These are phyloP conservation scores for Takifugu rubripes DNA, from an alignment of 2,797 vertebrate species.

Conservation along the genomic window DNA sequence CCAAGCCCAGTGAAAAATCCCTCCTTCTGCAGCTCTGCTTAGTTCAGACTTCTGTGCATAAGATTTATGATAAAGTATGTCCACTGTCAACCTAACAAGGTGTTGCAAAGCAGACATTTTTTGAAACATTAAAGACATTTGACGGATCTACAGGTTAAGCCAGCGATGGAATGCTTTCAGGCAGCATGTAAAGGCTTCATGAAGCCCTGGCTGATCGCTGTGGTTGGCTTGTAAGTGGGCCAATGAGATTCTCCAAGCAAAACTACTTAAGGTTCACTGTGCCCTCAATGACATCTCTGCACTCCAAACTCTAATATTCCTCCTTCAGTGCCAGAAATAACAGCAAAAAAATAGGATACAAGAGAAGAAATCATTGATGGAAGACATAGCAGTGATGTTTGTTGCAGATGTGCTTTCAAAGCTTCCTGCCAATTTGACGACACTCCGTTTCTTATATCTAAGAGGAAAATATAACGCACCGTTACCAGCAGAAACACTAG, in stretches of 20 bases:
- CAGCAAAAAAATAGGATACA: slow-evolving; percentile 79
- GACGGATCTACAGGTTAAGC: slow-evolving; percentile 57
- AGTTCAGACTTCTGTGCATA: slow-evolving; percentile 31
- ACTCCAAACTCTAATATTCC: slow-evolving; percentile 11
- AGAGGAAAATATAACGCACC: slow-evolving; percentile 17
- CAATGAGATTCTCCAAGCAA: slow-evolving; percentile 26
- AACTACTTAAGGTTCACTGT: slow-evolving; percentile 17
- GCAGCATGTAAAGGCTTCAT: slow-evolving; percentile 34
- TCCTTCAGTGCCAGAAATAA: slow-evolving; percentile 8
- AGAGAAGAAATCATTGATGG: slow-evolving; percentile 88
- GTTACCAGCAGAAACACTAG: not conserved
- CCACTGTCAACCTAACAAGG: slow-evolving; percentile 55
- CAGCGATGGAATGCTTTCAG: slow-evolving; percentile 31
- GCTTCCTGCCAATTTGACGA: slow-evolving; percentile 61
- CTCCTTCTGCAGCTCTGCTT: slow-evolving; percentile 30
- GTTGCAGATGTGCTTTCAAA: slow-evolving; percentile 63
- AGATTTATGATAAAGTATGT: slow-evolving; percentile 58
- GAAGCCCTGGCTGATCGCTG: slow-evolving; percentile 39
- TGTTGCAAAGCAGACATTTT: slow-evolving; percentile 59
- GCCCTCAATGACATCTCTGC: slow-evolving; percentile 1
- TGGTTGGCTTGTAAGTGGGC: slow-evolving; percentile 32
- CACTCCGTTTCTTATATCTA: slow-evolving; percentile 80
- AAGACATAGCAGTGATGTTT: slow-evolving; percentile 82
- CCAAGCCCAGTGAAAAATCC: slow-evolving; percentile 24
- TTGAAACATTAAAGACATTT: slow-evolving; percentile 54